Base-by-base conservation (phyloP, 2,113 vertebrate species). In the Pygoscelis adeliae region DNA sequence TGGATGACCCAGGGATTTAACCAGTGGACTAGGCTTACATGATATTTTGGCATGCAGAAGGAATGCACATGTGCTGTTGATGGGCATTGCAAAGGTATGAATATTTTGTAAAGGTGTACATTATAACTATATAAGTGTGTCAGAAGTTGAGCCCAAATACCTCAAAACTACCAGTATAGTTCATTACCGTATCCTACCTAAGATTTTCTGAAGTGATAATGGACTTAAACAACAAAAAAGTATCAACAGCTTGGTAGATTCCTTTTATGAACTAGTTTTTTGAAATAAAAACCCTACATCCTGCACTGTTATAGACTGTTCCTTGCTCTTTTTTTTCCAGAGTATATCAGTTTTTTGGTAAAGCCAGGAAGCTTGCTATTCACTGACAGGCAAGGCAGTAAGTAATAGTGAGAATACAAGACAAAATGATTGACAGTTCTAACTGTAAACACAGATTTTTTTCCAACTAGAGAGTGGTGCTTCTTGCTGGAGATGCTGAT, bases 401-500 rank as follows among this genome's bases (percentile, higher is more conserved):
- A 93, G 58, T 72, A 97, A 84, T 26, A 74, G 10, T 55, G 71
- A 93, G 94, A 95, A 94, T 36, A 92, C 71, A 92, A 11, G 86
- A 80, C 10, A 46, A 83, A 91, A 93, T 83, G 74, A 97, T 59
- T 94, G 91, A 94, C 19, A 1, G 36, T 73, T 82, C 90, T 94
- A 67, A 92, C 62, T 20, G 90, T 86, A 97, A 97, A 94, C 56
- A 96, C 61, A 73, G 72, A 82, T 36, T 82, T 92, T 92, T 92
- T 97, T 95, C 82, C 71, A 88, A 53, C 38, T 47, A 90, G 61
- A 85, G 77, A 92, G 59, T 66, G 50, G 20, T 82, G 61, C 63
- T 94, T 90, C 69, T 91, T 93, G 44, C 92, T 95, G 83, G 88
- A 91, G 90, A 70, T 91, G 79, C 65, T 91, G 94, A 95, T 93